phyloP scores from a whole-genome alignment of 1,140 invertebrate species.

The Hypsibius dujardini region DNA sequence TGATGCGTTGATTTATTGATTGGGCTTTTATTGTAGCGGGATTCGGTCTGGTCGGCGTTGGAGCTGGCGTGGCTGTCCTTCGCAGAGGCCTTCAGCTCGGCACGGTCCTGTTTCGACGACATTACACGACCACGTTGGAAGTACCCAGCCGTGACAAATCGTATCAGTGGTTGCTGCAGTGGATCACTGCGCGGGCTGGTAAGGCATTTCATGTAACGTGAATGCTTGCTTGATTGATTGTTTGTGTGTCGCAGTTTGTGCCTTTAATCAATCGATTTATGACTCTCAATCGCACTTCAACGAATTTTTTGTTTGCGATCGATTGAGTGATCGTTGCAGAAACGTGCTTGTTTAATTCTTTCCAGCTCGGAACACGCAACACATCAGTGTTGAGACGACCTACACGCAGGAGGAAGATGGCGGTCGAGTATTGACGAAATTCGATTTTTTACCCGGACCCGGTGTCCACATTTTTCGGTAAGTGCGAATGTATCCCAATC shows the following conservation, averaged over 20 bases:
- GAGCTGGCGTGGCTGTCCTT: slow-evolving; percentile 63
- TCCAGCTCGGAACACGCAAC: slow-evolving; percentile 55
- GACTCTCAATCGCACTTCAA: too few relatives aligned
- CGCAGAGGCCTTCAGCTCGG: slow-evolving; percentile 49
- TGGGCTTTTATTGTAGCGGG: slow-evolving; percentile 35
- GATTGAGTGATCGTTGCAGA: too few relatives aligned
- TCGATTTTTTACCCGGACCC: slow-evolving; percentile 88
- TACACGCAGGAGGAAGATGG: slow-evolving; percentile 69
- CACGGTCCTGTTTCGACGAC: slow-evolving; percentile 61
- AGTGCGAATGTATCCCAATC: background rate
- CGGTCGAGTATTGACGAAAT: slow-evolving; percentile 75
- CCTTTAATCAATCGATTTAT: too few relatives aligned
- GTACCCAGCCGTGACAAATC: slow-evolving; percentile 89
- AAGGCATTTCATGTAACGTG: too few relatives aligned
- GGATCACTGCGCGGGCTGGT: slow-evolving; percentile 61
- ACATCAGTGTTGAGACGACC: slow-evolving; percentile 82
- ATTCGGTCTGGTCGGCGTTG: slow-evolving; percentile 83
- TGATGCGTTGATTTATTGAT: too few relatives aligned
- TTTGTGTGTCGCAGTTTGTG: too few relatives aligned
- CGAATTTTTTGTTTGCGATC: too few relatives aligned
- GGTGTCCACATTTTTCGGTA: slow-evolving; percentile 52
- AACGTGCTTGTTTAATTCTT: too few relatives aligned
- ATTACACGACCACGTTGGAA: slow-evolving; percentile 83
- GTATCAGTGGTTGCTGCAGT: slow-evolving; percentile 82
- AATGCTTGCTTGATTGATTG: too few relatives aligned